Evolutionary conservation across 1,140 invertebrate species (phyloP).

Genomic region (Orius laevigatus): DNA sequence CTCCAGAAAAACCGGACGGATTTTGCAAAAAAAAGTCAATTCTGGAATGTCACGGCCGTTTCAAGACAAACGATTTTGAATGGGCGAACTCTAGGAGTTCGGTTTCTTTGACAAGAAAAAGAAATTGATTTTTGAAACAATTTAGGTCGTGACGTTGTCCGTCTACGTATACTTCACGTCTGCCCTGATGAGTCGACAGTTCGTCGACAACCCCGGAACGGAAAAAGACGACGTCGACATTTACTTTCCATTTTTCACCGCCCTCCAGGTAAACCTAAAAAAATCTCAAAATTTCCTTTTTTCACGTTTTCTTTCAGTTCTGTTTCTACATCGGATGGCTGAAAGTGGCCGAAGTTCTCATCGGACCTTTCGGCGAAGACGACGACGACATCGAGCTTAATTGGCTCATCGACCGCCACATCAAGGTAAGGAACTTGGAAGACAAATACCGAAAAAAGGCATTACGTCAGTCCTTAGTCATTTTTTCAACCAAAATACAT

Average conservation of each 20-base stretch:
- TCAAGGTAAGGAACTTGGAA: slow-evolving; percentile 43
- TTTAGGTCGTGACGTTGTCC: slow-evolving; percentile 78
- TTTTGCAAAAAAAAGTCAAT: no score
- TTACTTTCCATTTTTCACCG: slow-evolving; percentile 84
- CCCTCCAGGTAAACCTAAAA: slow-evolving; percentile 53
- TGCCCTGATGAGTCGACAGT: slow-evolving; percentile 65
- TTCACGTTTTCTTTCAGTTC: slow-evolving; percentile 49
- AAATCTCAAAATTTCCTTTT: neutral
- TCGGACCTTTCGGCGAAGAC: slow-evolving; percentile 87
- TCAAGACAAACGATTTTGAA: no score
- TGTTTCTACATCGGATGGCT: slow-evolving; percentile 95
- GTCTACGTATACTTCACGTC: slow-evolving; percentile 85
- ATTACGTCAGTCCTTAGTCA: neutral
- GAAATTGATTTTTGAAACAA: no score
- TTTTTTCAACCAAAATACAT: neutral
- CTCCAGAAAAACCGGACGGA: no score
- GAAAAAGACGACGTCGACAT: slow-evolving; percentile 54
- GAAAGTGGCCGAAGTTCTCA: slow-evolving; percentile 82
- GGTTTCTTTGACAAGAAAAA: no score
- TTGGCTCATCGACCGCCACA: slow-evolving; percentile 76
- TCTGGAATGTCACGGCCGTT: no score
- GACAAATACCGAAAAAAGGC: neutral
- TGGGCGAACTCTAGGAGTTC: no score
- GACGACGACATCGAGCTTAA: slow-evolving; percentile 88
- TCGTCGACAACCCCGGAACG: slow-evolving; percentile 38